Evolutionary conservation across 1,140 invertebrate species (phyloP).

Genomic region (Apis dorsata): DNA sequence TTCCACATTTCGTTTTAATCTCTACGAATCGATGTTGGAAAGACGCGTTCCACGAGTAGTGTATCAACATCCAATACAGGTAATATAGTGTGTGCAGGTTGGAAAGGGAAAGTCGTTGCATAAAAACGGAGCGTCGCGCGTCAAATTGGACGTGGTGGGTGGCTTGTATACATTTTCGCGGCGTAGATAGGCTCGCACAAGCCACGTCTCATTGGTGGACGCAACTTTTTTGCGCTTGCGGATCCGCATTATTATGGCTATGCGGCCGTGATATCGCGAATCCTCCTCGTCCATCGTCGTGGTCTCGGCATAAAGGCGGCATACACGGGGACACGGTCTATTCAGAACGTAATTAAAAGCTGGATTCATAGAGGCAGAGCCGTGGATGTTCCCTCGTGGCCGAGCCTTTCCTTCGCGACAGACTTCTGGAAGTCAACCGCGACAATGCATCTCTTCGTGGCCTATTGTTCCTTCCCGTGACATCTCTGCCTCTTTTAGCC

Average conservation of each 20-base stretch:
- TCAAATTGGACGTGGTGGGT: too few species aligned
- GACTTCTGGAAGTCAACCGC: constrained; percentile 61
- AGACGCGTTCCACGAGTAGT: too few species aligned
- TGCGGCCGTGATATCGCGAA: constrained; percentile 45
- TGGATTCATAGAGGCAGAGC: constrained; percentile 49
- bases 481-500: constrained; percentile 55
- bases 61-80: too few species aligned
- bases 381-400: constrained; percentile 29
- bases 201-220: constrained; percentile 39
- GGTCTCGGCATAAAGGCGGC: constrained; percentile 47
- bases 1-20: too few species aligned
- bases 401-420: constrained; percentile 61
- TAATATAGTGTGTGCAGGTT: too few species aligned
- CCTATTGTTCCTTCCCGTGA: constrained; percentile 54
- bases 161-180: too few species aligned
- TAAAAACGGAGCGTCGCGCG: too few species aligned
- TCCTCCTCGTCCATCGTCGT: constrained; percentile 51
- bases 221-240: constrained; percentile 49
- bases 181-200: too few species aligned
- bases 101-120: too few species aligned
- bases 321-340: constrained; percentile 48
- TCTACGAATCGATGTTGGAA: too few species aligned
- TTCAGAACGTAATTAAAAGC: constrained; percentile 67
- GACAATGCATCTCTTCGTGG: constrained; percentile 59
- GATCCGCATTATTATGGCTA: constrained; percentile 53